Evolutionary conservation across 2,797 vertebrate genomes (phyloP), one percentile per base, ranked within the genome.

Genomic region (Takifugu ocellatus): DNA sequence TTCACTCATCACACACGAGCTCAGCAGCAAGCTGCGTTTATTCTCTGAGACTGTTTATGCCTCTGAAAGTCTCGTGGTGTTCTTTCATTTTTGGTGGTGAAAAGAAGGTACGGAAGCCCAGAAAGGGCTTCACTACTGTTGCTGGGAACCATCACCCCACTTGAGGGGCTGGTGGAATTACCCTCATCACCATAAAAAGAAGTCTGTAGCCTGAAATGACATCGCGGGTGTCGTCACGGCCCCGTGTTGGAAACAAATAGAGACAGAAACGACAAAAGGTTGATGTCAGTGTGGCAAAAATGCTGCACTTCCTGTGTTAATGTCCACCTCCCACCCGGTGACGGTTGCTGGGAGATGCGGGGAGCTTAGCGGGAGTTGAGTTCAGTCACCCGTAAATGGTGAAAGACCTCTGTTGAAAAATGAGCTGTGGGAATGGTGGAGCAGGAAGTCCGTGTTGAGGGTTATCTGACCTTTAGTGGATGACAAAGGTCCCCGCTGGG

Each of bases 301-400:
- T 36, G 27, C 26, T 46, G 46, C 5, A 26, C 45, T 59, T 78
- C 66, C 56, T 66, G 54, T 61, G 43, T 16, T n/a, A 56, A 29
- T 54, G 36, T 39, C 56, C 59, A 44, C 47, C 25, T 49, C 47
- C 5, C 25, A 27, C 29, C 43, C 59, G 4, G 64, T 66, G 74
- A 77, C 51, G 44, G 51, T 11, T 61, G 61, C 69, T 39, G 12
- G 36, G 36, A 74, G 70, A 71, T 77, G 74, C 26, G 46, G 31
- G 58, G 59, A 61, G 66, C 74, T 54, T 49, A 69, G 54, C 63
- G 67, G 70, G 76, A 71, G 74, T 49, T 49, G 63, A 72, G 74
- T 67, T 75, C 69, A 72, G 56, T 70, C 43, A 16, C 51, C 62
- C 51, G n/a, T n/a, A 58, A n/a, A 56, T 44, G 45, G 25, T 52